phyloP scores from a whole-genome alignment of 2,888 invertebrate species.

The Noctua fimbriata region DNA sequence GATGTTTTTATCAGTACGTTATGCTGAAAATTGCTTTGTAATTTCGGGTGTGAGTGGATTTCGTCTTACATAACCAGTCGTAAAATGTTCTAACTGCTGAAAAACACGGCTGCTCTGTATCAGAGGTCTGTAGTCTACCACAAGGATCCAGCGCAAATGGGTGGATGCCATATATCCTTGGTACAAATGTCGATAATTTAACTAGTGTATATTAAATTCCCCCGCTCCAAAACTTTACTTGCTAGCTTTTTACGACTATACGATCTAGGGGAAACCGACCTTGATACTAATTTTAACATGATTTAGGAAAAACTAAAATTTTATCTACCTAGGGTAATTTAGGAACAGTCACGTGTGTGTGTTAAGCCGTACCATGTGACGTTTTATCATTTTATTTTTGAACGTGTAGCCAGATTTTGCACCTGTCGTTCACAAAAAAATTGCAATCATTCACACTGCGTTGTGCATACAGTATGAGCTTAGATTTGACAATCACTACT shows the following conservation, averaged over 20 bases:
- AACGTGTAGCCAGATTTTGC: background rate
- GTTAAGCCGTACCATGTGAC: background rate
- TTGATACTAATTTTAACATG: too few species aligned
- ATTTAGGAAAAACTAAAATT: too few species aligned
- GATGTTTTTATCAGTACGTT: conserved; percentile 25
- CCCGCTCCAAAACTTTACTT: background rate
- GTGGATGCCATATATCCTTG: background rate
- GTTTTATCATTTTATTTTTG: background rate
- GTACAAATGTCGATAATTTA: background rate
- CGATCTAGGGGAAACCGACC: background rate
- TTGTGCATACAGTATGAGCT: background rate
- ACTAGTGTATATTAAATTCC: background rate
- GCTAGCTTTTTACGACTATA: background rate
- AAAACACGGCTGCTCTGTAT: background rate
- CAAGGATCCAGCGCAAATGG: background rate
- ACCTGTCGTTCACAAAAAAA: background rate
- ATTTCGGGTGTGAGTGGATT: background rate
- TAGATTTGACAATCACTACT: background rate
- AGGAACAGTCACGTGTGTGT: background rate
- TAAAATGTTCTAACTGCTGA: background rate
- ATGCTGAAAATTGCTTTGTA: conserved; percentile 2
- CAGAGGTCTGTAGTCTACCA: background rate
- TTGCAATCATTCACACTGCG: conserved; percentile 10
- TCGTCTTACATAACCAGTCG: background rate
- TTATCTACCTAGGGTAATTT: too few species aligned